A percentile compares a stretch with the other conserved stretches of the same genome.
Conservation (phyloP, 2,797 vertebrate species). For the Pseudochromis fuscus region DNA sequence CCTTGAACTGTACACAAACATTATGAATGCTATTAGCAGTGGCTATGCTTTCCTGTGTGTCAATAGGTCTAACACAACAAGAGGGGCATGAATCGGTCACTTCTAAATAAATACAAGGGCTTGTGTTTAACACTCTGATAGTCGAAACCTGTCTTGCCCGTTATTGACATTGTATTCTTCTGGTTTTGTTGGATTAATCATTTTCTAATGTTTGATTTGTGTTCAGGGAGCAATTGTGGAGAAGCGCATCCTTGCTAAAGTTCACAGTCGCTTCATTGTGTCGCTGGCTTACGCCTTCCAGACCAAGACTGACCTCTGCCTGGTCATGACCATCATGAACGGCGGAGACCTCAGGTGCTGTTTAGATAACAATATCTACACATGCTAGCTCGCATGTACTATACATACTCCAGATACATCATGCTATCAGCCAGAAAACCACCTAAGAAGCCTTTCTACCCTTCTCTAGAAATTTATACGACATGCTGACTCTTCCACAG, state of each 20-base stretch:
- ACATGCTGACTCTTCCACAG: slow-evolving; percentile 51
- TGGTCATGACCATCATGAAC: slow-evolving; percentile 89
- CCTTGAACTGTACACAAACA: background rate
- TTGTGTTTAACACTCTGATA: slow-evolving; percentile 9
- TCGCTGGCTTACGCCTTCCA: slow-evolving; percentile 86
- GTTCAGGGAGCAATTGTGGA: slow-evolving; percentile 85
- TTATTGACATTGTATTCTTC: background rate
- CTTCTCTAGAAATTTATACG: background rate
- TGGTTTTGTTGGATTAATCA: slow-evolving; percentile 14
- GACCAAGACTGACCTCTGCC: slow-evolving; percentile 86
- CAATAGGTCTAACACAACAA: background rate
- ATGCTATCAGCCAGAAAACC: slow-evolving; percentile 27
- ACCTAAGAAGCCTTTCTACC: background rate
- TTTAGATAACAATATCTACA: background rate
- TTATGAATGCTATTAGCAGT: background rate
- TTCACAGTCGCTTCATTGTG: slow-evolving; percentile 88
- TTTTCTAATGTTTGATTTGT: slow-evolving; percentile 37
- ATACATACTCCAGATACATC: slow-evolving; percentile 38
- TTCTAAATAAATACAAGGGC: background rate
- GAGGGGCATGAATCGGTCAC: background rate
- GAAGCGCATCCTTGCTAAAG: slow-evolving; percentile 86
- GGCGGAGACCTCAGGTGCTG: slow-evolving; percentile 86
- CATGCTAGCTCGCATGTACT: background rate
- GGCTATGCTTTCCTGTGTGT: background rate
- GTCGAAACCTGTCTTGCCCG: too few species aligned